These are phyloP conservation scores for Hystrix cristata DNA, from an alignment of 2,113 vertebrate genomes.

Conservation along the genomic window DNA sequence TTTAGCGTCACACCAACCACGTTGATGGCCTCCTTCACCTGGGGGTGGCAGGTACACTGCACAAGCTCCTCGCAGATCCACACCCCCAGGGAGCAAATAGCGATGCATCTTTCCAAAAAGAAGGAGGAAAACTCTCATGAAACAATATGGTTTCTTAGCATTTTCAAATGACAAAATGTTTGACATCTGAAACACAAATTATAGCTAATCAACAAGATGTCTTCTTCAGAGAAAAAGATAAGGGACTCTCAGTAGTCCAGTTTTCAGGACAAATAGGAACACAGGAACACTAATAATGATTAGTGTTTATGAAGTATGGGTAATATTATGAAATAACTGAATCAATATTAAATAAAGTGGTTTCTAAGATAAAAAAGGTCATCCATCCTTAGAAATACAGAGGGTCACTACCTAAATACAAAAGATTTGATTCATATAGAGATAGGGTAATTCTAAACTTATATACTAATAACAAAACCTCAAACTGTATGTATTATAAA, in stretches of 20 bases:
- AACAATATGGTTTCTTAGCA: neutral
- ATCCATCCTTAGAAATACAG: conserved; percentile 40
- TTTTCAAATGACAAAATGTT: conserved; percentile 56
- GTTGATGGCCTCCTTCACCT: conserved; percentile 96
- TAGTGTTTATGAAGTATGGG: conserved; percentile 1
- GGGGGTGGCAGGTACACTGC: conserved; percentile 92
- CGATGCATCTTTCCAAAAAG: conserved; percentile 92
- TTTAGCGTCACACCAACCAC: conserved; percentile 98
- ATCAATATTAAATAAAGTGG: neutral
- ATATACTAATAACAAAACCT: conserved; percentile 24
- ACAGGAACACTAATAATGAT: neutral
- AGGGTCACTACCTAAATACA: neutral
- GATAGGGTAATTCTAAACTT: conserved; percentile 32
- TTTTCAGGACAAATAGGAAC: conserved; percentile 50
- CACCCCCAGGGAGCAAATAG: conserved; percentile 96
- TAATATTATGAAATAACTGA: neutral
- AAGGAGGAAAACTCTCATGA: conserved; percentile 3
- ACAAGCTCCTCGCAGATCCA: conserved; percentile 98
- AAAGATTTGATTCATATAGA: conserved; percentile 21
- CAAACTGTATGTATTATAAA: neutral
- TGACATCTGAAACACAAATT: conserved; percentile 19
- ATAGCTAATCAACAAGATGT: conserved; percentile 39
- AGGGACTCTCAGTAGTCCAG: neutral
- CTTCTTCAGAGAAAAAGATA: conserved; percentile 42
- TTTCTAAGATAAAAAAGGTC: conserved; percentile 24